Base-by-base conservation (phyloP, 2,113 vertebrate species). In the Mugil cephalus region DNA sequence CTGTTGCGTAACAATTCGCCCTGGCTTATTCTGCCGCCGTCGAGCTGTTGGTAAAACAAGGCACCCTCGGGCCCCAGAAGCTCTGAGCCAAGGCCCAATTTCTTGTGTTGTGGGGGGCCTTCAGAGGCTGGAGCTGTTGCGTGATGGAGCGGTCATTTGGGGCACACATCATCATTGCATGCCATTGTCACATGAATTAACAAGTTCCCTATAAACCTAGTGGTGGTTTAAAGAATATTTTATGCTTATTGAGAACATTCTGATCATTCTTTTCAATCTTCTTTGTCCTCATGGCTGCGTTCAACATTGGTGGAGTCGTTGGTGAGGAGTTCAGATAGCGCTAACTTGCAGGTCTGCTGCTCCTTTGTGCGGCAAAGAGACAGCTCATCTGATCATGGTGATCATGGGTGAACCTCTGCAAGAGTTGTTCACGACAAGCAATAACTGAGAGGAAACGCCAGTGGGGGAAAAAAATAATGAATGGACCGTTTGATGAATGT, bases 41-140 rank as follows among this genome's bases (percentile, higher is more conserved):
- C 46, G 74, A 80, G 70, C 76, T 89, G 88, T 88, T 92, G 89
- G 91, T 91, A 90, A 91, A 94, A 91, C 89, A 93, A 87, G 79
- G 74, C 72, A 79, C 83, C 87, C 83, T 77, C 63, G 55, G 85
- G 81, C 83, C 88, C 79, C 68, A 74, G 66, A 65, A 56, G 52
- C 72, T 35, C 19, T 21, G 47, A 69, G 61, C 72, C 54, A 48
- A 63, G 46, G 45, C 73, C 85, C 30, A 76, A 46, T 79, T 74
- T 80, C 50, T 81, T 51, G 65, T 81, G 69, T 79, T 74, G 51
- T 58, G 69, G 61, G 48, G 34, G 15, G 7, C 42, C 54, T 67
- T 67, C 80, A 62, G 55, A 65, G 42, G 30, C 61, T 51, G 47
- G 43, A 58, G 51, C 50, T 58, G 14, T 67, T 69, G 66, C 51